Base-by-base conservation (phyloP, 1,140 invertebrate genomes). In the Atopsyche davidsoni region DNA sequence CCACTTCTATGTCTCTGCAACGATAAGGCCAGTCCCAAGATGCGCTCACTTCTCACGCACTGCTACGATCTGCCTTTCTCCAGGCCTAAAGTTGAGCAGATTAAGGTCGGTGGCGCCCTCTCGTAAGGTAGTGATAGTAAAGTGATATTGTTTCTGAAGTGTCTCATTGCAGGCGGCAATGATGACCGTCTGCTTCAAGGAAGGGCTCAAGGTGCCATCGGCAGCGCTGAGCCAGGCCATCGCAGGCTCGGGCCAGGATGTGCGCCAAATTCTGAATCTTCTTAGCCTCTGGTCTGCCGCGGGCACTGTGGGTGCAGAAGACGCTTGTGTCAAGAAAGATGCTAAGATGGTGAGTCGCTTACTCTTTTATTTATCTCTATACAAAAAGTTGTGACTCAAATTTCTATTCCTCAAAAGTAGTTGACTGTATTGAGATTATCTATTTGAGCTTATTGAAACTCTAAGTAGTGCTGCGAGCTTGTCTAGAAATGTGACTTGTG, bases 1-100 rank as follows among this genome's bases (percentile, higher is more conserved):
- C 97, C 97, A 0, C 86, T 99, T 24, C 90, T 99, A 57, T 99
- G 96, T 68, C 98, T 99, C 77, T 99, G 97, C 69, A 99, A 99
- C 64, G 96, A 99, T 72, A 76, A 96, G 49, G 87, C 87, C 64
- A 86, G 92, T 69, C 85, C 80, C 19, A 99, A 99, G 75, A 96
- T 99, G 70, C 78, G 93, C 40, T 91, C 90, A 0, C 75, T 99
- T 0, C 80, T 85, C 19, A 96, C 95, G 70, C 87, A 99, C 68
- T 98, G 93, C 63, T 98, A 88, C 67, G 96, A 99, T 72, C 70
- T 99, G 19, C 72, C 89, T 40, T 96, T 87, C 61, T 75, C 73
- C 51, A 83, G 84, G 60, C 96, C 96, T 2, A 76, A 82, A 58
- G 68, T 89, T 1, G 87, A 95, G 60, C 92, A 96, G 72, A 96